These are phyloP conservation scores for Campylorhamphus procurvoides DNA, from an alignment of 2,113 vertebrate species.

Conservation along the genomic window DNA sequence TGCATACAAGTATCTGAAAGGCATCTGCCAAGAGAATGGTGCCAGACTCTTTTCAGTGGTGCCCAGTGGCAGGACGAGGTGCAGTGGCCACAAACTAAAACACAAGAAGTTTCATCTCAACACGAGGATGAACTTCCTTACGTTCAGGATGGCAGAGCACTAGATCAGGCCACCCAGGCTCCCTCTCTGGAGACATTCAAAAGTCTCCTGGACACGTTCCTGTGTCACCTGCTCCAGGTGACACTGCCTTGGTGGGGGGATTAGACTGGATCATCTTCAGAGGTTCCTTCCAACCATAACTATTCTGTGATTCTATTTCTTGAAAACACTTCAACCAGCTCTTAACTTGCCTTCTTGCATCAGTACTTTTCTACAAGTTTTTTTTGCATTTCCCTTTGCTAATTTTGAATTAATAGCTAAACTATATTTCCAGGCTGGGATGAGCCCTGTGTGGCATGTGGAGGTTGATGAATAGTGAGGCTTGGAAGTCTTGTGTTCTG, in stretches of 20 bases:
- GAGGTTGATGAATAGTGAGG: background rate
- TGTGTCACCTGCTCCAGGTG: background rate
- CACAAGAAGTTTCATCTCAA: background rate
- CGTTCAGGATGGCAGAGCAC: background rate
- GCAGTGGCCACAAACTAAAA: background rate
- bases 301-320: background rate
- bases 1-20: background rate
- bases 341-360: background rate
- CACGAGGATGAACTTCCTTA: background rate
- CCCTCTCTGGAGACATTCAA: background rate
- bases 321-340: background rate
- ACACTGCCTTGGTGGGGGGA: background rate
- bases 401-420: background rate
- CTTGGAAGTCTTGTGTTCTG: background rate
- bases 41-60: background rate
- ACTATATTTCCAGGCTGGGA: background rate
- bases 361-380: background rate
- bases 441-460: background rate
- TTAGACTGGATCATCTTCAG: background rate
- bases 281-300: background rate
- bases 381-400: background rate
- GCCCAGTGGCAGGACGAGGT: background rate
- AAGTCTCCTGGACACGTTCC: background rate
- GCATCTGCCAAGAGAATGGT: background rate
- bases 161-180: background rate